phyloP scores from a whole-genome alignment of 2,113 vertebrate species.

The Gulo gulo region DNA sequence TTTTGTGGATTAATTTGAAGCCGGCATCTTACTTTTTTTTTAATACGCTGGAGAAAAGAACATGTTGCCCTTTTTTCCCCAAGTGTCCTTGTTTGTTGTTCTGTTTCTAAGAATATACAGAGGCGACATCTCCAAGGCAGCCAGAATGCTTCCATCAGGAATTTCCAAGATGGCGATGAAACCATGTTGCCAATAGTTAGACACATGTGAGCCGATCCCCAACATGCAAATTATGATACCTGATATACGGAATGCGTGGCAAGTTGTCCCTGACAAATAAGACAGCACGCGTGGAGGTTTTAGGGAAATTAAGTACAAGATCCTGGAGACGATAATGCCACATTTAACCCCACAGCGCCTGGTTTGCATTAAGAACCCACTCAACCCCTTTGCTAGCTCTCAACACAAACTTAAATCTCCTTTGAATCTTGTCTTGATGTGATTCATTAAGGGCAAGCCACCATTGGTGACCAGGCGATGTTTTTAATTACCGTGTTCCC shows the following conservation, averaged over 20 bases:
- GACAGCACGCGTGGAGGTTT: background rate
- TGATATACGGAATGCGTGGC: background rate
- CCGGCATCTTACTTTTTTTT: conserved; percentile 45
- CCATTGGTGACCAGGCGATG: conserved; percentile 73
- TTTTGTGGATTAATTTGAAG: conserved; percentile 58
- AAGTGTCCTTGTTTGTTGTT: conserved; percentile 66
- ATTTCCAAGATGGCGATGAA: conserved; percentile 58
- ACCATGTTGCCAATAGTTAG: conserved; percentile 59
- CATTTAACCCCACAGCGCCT: conserved; percentile 5
- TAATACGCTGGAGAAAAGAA: conserved; percentile 51
- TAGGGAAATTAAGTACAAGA: conserved; percentile 31
- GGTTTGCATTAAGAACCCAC: conserved; percentile 33
- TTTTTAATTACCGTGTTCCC: conserved; percentile 82
- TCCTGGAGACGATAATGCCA: background rate
- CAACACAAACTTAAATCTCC: background rate
- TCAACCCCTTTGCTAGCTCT: background rate
- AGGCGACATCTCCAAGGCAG: conserved; percentile 52
- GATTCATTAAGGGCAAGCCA: conserved; percentile 79
- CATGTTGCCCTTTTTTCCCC: background rate
- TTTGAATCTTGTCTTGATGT: conserved; percentile 75
- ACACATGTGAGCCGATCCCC: background rate
- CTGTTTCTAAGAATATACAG: conserved; percentile 62
- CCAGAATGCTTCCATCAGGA: conserved; percentile 39
- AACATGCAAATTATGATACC: background rate
- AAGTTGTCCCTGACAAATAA: conserved; percentile 29